Conservation (phyloP, 1,140 invertebrate genomes). For the Drosophila kurseongensis region DNA sequence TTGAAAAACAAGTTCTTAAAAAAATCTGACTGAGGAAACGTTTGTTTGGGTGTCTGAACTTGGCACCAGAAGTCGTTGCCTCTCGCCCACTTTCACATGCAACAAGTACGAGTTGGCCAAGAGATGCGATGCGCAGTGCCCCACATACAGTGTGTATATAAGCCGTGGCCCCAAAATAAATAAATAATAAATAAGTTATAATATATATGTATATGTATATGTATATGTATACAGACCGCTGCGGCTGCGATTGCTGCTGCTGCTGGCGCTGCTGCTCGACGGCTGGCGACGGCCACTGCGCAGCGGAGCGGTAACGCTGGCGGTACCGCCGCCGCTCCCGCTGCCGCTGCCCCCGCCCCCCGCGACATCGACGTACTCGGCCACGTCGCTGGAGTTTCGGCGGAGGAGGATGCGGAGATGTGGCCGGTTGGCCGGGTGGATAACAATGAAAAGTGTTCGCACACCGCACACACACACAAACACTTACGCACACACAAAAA, state of each 20-base stretch:
- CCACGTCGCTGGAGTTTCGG: slow-evolving; percentile 43
- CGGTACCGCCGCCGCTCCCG: slow-evolving; percentile 43
- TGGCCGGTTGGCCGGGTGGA: slow-evolving; percentile 14
- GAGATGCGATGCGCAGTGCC: neutral
- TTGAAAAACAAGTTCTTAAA: too few relatives aligned
- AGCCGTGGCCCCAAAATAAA: too few relatives aligned
- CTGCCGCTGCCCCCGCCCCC: slow-evolving; percentile 42
- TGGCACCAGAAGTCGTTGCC: neutral
- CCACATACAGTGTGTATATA: neutral
- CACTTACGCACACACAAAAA: slow-evolving; percentile 7
- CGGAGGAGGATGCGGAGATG: slow-evolving; percentile 5
- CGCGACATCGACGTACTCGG: slow-evolving; percentile 50
- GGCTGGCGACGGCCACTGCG: slow-evolving; percentile 46
- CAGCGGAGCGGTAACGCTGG: slow-evolving; percentile 35
- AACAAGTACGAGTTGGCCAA: slow-evolving; percentile 13
- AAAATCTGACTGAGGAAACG: too few relatives aligned
- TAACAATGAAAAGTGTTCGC: slow-evolving; percentile 6
- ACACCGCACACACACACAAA: slow-evolving; percentile 3
- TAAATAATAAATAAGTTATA: neutral
- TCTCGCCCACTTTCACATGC: slow-evolving; percentile 6
- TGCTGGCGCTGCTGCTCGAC: slow-evolving; percentile 70
- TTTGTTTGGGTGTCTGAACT: slow-evolving; percentile 2
- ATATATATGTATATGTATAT: neutral
- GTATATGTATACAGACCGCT: slow-evolving; percentile 56
- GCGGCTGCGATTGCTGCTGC: slow-evolving; percentile 72